Percentiles rank a stretch among this genome's conserved stretches.
These are phyloP conservation scores for Druon quercuslanigerum DNA, from an alignment of 1,140 invertebrate genomes.

Conservation along the genomic window DNA sequence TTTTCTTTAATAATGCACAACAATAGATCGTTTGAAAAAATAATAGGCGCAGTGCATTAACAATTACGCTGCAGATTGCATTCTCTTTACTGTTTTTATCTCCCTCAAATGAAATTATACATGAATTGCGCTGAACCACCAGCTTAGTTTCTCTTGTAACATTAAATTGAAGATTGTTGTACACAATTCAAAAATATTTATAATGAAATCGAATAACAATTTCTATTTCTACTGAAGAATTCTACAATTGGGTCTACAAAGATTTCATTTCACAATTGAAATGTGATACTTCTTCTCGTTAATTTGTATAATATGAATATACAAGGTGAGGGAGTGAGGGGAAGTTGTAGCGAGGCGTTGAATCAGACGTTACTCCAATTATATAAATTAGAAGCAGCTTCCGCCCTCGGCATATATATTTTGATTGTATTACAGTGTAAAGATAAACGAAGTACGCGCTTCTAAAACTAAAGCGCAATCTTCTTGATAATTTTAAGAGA, in stretches of 20 bases:
- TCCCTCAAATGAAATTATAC: constrained; percentile 3
- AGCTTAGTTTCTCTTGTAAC: no score
- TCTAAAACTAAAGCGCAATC: not conserved
- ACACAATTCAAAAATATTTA: no score
- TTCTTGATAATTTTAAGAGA: not conserved
- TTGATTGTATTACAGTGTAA: not conserved
- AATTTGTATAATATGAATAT: constrained; percentile 8
- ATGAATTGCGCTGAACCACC: not conserved
- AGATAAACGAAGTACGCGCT: not conserved
- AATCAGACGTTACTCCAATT: constrained; percentile 24
- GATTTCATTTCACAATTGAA: not conserved
- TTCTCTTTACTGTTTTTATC: constrained; percentile 6
- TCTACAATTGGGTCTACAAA: not conserved
- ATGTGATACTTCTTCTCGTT: constrained; percentile 7
- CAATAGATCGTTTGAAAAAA: constrained; percentile 7
- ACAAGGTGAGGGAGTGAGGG: not conserved
- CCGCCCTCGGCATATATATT: constrained; percentile 12
- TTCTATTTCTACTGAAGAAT: no score
- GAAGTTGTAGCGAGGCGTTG: constrained; percentile 7
- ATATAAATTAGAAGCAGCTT: constrained; percentile 26
- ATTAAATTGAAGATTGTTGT: no score
- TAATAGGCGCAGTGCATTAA: not conserved
- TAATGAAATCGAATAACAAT: no score
- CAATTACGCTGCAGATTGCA: constrained; percentile 11
- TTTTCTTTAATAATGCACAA: constrained; percentile 4